Evolutionary conservation across 2,113 vertebrate genomes (phyloP).

Genomic region (Gavia stellata): DNA sequence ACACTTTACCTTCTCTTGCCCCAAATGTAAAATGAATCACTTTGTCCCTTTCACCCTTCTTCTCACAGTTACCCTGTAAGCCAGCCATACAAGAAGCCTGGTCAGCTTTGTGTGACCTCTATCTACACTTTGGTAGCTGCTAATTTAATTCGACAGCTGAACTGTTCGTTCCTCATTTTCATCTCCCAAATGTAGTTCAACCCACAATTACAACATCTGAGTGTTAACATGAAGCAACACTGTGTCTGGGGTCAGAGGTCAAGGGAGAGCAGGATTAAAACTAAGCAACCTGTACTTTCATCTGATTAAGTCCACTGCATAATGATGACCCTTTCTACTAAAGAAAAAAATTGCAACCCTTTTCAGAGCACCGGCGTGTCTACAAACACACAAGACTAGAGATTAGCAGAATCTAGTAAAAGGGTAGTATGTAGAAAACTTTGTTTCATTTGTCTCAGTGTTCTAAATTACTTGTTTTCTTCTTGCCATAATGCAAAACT

Average conservation of each 20-base stretch:
- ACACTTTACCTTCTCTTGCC: not conserved
- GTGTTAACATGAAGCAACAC: not conserved
- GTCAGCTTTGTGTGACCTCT: not conserved
- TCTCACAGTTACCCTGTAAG: not conserved
- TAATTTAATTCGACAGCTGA: not conserved
- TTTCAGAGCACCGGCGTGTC: not conserved
- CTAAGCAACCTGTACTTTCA: not conserved
- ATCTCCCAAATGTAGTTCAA: not conserved
- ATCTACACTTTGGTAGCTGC: not conserved
- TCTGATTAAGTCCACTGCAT: not conserved
- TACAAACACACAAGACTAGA: not conserved
- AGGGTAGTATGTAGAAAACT: not conserved
- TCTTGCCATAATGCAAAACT: not conserved
- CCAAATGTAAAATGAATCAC: not conserved
- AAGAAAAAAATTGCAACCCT: not conserved
- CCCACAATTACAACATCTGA: not conserved
- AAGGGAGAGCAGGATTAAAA: not conserved
- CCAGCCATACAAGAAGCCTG: not conserved
- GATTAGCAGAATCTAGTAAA: not conserved
- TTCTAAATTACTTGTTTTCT: not conserved
- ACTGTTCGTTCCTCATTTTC: not conserved
- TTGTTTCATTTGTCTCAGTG: not conserved
- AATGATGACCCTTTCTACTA: not conserved
- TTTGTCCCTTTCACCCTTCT: too few relatives aligned
- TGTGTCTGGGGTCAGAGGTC: not conserved